Percentiles rank a stretch among this genome's conserved stretches.
phyloP scores from a whole-genome alignment of 64 coral and sea anemone species.

The Platygyra sinensis region DNA sequence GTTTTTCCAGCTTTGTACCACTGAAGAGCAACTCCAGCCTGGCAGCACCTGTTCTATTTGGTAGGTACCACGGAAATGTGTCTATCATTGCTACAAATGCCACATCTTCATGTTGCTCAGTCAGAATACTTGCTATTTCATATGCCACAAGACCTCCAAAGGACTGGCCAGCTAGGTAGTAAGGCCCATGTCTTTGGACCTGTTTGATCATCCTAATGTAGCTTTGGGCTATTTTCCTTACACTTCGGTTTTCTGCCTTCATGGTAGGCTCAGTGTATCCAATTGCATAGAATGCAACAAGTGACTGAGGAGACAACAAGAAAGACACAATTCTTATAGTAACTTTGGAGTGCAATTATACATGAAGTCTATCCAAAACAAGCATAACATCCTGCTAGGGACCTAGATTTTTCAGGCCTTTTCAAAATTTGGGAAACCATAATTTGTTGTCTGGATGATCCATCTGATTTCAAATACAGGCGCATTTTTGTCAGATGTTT shows the following conservation, averaged over 20 bases:
- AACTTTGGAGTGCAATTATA: neutral
- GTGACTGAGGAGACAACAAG: constrained; percentile 12
- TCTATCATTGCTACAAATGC: constrained; percentile 78
- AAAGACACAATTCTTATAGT: neutral
- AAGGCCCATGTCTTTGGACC: constrained; percentile 66
- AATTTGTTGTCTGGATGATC: too few relatives aligned
- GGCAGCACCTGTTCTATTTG: constrained; percentile 63
- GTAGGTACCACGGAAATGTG: constrained; percentile 79
- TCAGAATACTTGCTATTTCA: constrained; percentile 77
- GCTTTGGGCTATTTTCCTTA: constrained; percentile 58
- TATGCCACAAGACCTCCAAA: constrained; percentile 80
- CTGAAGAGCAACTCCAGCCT: constrained; percentile 59
- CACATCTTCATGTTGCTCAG: constrained; percentile 59
- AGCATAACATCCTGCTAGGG: too few relatives aligned
- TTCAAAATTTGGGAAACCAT: too few relatives aligned
- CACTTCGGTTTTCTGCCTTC: constrained; percentile 61
- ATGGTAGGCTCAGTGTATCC: constrained; percentile 72
- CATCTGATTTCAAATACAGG: too few relatives aligned
- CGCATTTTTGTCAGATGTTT: too few relatives aligned
- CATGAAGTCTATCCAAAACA: too few relatives aligned
- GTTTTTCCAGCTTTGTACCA: constrained; percentile 39
- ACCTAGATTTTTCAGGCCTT: too few relatives aligned
- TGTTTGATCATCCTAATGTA: constrained; percentile 65
- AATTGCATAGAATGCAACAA: constrained; percentile 76
- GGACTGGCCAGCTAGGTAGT: constrained; percentile 75